Evolutionary conservation across 2,797 vertebrate genomes (phyloP).

Genomic region (Propithecus deckenii): DNA sequence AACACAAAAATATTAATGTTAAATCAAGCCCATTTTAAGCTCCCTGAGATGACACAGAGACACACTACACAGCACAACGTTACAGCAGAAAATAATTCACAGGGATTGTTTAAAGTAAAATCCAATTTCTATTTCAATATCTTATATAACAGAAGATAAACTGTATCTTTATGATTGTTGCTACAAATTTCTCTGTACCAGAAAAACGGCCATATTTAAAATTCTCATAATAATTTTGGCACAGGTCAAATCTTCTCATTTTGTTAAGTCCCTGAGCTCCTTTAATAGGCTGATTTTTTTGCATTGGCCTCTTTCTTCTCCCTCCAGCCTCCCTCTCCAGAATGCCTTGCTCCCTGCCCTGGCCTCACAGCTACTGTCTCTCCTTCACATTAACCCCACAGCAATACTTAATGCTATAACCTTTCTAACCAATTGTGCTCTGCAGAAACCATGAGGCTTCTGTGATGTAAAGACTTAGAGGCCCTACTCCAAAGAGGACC

Average conservation of each 20-base stretch:
- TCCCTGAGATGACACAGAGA: conserved; percentile 81
- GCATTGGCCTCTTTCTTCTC: not conserved
- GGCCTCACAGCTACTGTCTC: not conserved
- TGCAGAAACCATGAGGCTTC: not conserved
- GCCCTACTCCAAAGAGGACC: not conserved
- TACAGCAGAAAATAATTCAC: conserved; percentile 28
- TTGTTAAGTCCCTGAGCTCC: conserved; percentile 77
- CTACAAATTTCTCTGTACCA: conserved; percentile 48
- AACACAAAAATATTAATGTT: not conserved
- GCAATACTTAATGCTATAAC: not conserved
- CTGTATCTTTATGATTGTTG: conserved; percentile 30
- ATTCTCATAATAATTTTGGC: conserved; percentile 66
- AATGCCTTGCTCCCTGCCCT: not conserved
- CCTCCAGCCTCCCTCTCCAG: not conserved
- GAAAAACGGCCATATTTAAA: conserved; percentile 45
- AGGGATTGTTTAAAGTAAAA: conserved; percentile 43
- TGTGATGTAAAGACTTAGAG: not conserved
- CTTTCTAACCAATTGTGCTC: not conserved
- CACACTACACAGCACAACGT: conserved; percentile 33
- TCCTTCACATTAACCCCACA: not conserved
- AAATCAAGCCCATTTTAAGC: conserved; percentile 65
- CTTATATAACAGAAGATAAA: conserved; percentile 46
- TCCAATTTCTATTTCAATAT: not conserved
- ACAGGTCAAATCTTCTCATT: conserved; percentile 54
- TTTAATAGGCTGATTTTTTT: conserved; percentile 7